phyloP scores from a whole-genome alignment of 2,797 vertebrate genomes.

The Argyrosomus regius region DNA sequence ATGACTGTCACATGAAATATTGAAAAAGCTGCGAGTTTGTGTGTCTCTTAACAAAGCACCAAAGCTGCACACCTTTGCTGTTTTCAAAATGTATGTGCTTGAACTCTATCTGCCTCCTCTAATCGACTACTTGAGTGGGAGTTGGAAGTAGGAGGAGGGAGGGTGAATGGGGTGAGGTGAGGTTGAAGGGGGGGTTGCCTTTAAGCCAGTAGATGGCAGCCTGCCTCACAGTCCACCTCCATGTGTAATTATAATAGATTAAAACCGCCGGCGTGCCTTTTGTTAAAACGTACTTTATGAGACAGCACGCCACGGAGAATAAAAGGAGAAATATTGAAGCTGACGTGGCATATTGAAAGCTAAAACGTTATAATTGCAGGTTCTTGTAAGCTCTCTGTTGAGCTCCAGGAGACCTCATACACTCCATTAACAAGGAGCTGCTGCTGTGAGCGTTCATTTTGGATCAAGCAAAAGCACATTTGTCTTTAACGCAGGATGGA shows the following conservation, averaged over 20 bases:
- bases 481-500: neutral
- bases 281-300: conserved; percentile 37
- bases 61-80: neutral
- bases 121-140: conserved; percentile 49
- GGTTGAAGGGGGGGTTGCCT: conserved; percentile 5
- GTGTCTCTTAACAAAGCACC: neutral
- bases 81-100: conserved; percentile 7
- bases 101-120: conserved; percentile 13
- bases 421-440: neutral
- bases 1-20: neutral
- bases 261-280: conserved; percentile 41
- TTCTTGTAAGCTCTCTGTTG: conserved; percentile 18
- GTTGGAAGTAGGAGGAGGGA: conserved; percentile 15
- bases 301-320: conserved; percentile 18
- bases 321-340: conserved; percentile 19
- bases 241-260: conserved; percentile 61
- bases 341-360: conserved; percentile 17
- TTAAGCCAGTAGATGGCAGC: conserved; percentile 82
- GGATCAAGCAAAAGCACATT: conserved; percentile 13
- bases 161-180: neutral
- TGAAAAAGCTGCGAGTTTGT: neutral
- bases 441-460: conserved; percentile 37
- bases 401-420: conserved; percentile 15
- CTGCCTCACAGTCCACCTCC: conserved; percentile 63
- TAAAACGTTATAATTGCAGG: conserved; percentile 14